Conservation (phyloP, 2,888 invertebrate genomes). For the Pedicia rivosa region DNA sequence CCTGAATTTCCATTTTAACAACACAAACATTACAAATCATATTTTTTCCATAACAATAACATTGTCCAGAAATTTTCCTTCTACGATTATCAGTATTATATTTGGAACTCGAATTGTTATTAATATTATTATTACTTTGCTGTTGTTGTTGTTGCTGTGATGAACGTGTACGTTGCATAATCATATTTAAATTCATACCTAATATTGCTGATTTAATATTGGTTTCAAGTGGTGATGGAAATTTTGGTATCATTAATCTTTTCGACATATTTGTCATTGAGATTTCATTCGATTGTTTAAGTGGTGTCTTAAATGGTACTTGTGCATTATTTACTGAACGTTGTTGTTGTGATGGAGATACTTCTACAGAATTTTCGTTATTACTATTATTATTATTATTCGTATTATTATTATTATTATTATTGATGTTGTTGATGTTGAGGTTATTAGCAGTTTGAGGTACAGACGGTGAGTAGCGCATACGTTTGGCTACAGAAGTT, state of each 20-base stretch:
- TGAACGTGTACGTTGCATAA: slow-evolving; percentile 11
- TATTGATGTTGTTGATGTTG: no score
- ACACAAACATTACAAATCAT: slow-evolving; percentile 53
- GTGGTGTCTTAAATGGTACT: slow-evolving; percentile 23
- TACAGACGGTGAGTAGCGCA: slow-evolving; percentile 5
- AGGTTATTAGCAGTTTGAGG: slow-evolving; percentile 3
- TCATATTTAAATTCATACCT: slow-evolving; percentile 14
- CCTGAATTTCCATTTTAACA: slow-evolving; percentile 45
- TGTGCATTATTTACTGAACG: neutral
- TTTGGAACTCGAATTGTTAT: neutral
- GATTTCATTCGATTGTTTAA: slow-evolving; percentile 26
- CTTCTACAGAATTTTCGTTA: neutral
- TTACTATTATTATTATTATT: neutral
- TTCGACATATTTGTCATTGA: slow-evolving; percentile 12
- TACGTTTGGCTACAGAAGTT: slow-evolving; percentile 4
- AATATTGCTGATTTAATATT: slow-evolving; percentile 16
- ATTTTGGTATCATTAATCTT: slow-evolving; percentile 9
- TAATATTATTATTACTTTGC: slow-evolving; percentile 1
- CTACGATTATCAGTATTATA: slow-evolving; percentile 4
- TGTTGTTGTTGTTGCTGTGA: slow-evolving; percentile 1
- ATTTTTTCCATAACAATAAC: slow-evolving; percentile 50
- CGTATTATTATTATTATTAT: neutral
- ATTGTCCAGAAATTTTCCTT: no score
- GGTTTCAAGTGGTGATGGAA: slow-evolving; percentile 12
- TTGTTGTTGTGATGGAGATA: neutral